Percentiles rank a stretch among this genome's conserved stretches.
Evolutionary conservation across 2,888 invertebrate genomes (phyloP).

Genomic region (Conomelus anceps): DNA sequence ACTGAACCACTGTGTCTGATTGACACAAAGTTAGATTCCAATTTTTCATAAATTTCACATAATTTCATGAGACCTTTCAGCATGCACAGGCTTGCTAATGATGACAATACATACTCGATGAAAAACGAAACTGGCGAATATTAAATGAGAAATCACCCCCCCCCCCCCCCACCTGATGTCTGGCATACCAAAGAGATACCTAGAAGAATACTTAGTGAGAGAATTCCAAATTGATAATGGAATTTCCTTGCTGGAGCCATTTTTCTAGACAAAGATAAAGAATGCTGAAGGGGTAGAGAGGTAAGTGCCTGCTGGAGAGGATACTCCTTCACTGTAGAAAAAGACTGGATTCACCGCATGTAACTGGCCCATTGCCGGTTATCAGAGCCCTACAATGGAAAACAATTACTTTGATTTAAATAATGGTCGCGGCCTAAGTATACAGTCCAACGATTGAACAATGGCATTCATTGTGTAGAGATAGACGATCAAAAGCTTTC

Average conservation of each 20-base stretch:
- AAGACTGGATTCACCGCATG: not conserved
- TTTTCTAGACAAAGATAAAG: not conserved
- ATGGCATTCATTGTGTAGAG: constrained; percentile 3
- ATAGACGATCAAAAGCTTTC: constrained; percentile 1
- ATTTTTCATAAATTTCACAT: too few species aligned
- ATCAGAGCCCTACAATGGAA: constrained; percentile 23
- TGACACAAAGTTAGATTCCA: too few species aligned
- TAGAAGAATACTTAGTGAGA: not conserved
- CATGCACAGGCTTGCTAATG: too few species aligned
- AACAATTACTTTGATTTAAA: constrained; percentile 26
- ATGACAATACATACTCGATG: too few species aligned
- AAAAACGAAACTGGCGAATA: too few species aligned
- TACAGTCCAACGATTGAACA: not conserved
- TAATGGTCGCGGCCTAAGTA: constrained; percentile 23
- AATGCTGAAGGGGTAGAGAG: too few species aligned
- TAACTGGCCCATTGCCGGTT: constrained; percentile 13
- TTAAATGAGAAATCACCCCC: not conserved
- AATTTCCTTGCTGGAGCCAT: not conserved
- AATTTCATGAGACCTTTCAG: too few species aligned
- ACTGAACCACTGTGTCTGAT: too few species aligned
- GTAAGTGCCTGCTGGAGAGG: not conserved
- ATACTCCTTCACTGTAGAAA: not conserved
- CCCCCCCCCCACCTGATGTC: not conserved
- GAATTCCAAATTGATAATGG: not conserved
- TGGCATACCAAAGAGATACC: not conserved